Percentiles rank a stretch among this genome's conserved stretches.
Conservation (phyloP, 2,113 vertebrate genomes). For the Brachyhypopomus occidentalis region DNA sequence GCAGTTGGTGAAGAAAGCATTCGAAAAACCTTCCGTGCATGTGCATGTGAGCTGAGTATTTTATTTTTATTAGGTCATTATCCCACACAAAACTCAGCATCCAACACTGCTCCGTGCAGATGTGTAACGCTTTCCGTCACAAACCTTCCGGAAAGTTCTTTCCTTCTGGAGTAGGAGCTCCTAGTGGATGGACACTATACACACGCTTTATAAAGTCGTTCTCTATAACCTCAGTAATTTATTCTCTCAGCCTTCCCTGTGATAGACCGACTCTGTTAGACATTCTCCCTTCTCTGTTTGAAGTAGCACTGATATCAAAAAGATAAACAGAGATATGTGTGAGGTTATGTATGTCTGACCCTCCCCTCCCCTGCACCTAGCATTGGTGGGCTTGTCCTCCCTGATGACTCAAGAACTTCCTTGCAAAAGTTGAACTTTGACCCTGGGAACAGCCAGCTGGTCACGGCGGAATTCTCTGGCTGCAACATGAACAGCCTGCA, state of each 20-base stretch:
- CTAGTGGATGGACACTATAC: background rate
- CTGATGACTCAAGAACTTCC: slow-evolving; percentile 68
- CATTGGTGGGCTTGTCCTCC: slow-evolving; percentile 56
- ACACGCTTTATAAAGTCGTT: background rate
- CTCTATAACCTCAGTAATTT: background rate
- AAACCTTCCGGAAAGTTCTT: background rate
- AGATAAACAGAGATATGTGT: slow-evolving; percentile 23
- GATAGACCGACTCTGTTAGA: slow-evolving; percentile 15
- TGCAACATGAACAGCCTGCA: background rate
- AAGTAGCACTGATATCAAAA: background rate
- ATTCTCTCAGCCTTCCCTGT: background rate
- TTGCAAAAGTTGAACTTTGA: slow-evolving; percentile 66
- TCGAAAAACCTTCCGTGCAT: no score
- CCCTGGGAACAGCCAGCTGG: slow-evolving; percentile 38
- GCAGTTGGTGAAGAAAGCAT: no score
- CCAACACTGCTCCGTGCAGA: no score
- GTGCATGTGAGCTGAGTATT: no score
- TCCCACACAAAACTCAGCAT: no score
- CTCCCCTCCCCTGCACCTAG: slow-evolving; percentile 45
- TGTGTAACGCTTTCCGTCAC: no score
- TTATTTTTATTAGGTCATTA: no score
- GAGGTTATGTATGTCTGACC: slow-evolving; percentile 55
- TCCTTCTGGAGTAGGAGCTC: no score
- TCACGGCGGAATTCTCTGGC: background rate
- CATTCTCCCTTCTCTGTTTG: slow-evolving; percentile 14